These are phyloP conservation scores for Sebastes minor DNA, from an alignment of 2,797 vertebrate genomes.

Conservation along the genomic window DNA sequence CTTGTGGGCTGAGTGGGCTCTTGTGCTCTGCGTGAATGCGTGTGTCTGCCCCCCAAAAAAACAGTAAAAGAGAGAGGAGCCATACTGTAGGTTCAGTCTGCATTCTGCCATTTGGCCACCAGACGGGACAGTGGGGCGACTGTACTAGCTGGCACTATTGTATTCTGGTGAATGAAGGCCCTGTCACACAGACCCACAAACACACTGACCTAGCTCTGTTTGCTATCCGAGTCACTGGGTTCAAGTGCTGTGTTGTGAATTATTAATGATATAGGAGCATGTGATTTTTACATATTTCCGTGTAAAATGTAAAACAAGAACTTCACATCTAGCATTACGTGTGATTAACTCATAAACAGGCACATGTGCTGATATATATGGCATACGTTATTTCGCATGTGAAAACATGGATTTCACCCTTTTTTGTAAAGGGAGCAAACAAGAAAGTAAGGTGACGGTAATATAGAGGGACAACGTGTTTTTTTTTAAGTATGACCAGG, in stretches of 20 bases:
- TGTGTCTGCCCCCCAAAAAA: constrained; percentile 6
- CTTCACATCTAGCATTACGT: neutral
- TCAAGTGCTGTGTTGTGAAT: constrained; percentile 15
- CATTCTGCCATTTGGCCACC: constrained; percentile 65
- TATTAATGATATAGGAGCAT: neutral
- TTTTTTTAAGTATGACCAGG: neutral
- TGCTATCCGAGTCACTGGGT: constrained; percentile 16
- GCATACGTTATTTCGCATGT: neutral
- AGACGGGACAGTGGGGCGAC: constrained; percentile 68
- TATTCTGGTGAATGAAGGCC: constrained; percentile 69
- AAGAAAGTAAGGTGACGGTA: too few species aligned
- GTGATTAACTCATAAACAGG: neutral
- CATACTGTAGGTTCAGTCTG: constrained; percentile 58
- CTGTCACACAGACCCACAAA: constrained; percentile 53
- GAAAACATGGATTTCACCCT: too few species aligned
- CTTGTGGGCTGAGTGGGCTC: constrained; percentile 54
- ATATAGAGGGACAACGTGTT: too few species aligned
- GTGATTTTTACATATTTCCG: neutral
- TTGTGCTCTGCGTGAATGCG: constrained; percentile 56
- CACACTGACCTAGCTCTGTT: constrained; percentile 57
- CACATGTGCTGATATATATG: neutral
- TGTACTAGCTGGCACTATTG: constrained; percentile 78
- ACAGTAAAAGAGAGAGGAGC: constrained; percentile 27
- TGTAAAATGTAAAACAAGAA: neutral
- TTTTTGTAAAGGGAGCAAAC: too few species aligned